phyloP scores from a whole-genome alignment of 2,888 invertebrate species.

The Chloroclysta siterata region DNA sequence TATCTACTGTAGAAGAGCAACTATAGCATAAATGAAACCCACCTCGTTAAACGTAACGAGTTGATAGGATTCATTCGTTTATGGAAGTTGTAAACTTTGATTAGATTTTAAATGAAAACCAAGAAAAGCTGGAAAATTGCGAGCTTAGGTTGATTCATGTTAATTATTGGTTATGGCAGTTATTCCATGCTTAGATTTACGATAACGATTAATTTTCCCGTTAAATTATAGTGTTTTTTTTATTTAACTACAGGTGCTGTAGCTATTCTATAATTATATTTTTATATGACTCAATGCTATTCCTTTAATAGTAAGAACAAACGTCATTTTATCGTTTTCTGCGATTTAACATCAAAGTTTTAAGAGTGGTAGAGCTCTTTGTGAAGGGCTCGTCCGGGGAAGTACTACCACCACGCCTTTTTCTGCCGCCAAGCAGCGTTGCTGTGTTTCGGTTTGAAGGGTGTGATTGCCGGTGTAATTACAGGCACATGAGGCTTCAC shows the following conservation, averaged over 20 bases:
- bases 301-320: not conserved
- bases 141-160: slow-evolving; percentile 3
- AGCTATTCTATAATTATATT: too few species aligned
- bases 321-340: not conserved
- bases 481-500: too few species aligned
- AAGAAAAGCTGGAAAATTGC: slow-evolving; percentile 20
- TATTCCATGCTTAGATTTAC: not conserved
- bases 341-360: too few species aligned
- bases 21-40: slow-evolving; percentile 31
- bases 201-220: not conserved
- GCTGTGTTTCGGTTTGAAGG: too few species aligned
- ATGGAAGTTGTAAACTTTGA: slow-evolving; percentile 36
- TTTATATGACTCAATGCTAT: too few species aligned
- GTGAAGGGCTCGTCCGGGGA: too few species aligned
- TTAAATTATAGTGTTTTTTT: not conserved
- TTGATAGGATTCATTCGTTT: slow-evolving; percentile 39
- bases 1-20: not conserved
- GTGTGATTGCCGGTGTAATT: too few species aligned
- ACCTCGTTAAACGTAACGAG: slow-evolving; percentile 35
- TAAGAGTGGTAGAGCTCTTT: too few species aligned
- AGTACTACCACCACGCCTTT: too few species aligned
- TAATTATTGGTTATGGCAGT: slow-evolving; percentile 4
- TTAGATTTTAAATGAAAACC: slow-evolving; percentile 26
- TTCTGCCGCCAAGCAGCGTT: too few species aligned
- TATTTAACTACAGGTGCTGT: too few species aligned